These are phyloP conservation scores for Galerucella calmariensis DNA, from an alignment of 2,888 invertebrate species.

Conservation along the genomic window DNA sequence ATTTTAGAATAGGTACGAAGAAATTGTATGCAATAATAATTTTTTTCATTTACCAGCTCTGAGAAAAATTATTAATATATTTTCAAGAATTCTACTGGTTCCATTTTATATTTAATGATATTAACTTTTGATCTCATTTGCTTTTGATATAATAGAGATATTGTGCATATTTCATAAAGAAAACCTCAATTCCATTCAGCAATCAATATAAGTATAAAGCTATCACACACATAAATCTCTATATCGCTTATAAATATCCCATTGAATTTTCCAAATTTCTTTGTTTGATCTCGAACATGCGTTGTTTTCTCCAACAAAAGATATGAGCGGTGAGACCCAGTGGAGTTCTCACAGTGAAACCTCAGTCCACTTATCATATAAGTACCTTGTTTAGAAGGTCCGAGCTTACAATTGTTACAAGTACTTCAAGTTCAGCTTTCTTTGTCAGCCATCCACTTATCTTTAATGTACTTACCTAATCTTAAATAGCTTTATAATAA, in stretches of 20 bases:
- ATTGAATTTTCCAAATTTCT: slow-evolving; percentile 23
- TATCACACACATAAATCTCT: slow-evolving; percentile 6
- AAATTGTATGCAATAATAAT: too few relatives aligned
- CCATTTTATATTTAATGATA: not conserved
- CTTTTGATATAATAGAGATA: not conserved
- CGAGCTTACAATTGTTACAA: slow-evolving; percentile 51
- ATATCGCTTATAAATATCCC: not conserved
- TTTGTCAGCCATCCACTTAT: slow-evolving; percentile 52
- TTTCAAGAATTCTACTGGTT: too few relatives aligned
- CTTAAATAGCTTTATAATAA: slow-evolving; percentile 50
- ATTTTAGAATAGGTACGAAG: too few relatives aligned
- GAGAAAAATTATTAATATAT: too few relatives aligned
- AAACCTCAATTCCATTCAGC: not conserved
- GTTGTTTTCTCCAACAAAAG: slow-evolving; percentile 43
- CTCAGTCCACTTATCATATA: slow-evolving; percentile 58
- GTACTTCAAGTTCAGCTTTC: slow-evolving; percentile 54
- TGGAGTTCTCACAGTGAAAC: slow-evolving; percentile 58
- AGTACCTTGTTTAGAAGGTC: slow-evolving; percentile 55
- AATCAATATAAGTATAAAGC: not conserved
- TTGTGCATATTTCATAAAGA: not conserved
- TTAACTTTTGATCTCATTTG: not conserved
- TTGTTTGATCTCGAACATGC: slow-evolving; percentile 34
- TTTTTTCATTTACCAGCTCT: too few relatives aligned
- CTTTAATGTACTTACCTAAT: slow-evolving; percentile 49
- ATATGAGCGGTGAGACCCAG: slow-evolving; percentile 53